Conservation (phyloP, 2,113 vertebrate species). For the Meleagris gallopavo region DNA sequence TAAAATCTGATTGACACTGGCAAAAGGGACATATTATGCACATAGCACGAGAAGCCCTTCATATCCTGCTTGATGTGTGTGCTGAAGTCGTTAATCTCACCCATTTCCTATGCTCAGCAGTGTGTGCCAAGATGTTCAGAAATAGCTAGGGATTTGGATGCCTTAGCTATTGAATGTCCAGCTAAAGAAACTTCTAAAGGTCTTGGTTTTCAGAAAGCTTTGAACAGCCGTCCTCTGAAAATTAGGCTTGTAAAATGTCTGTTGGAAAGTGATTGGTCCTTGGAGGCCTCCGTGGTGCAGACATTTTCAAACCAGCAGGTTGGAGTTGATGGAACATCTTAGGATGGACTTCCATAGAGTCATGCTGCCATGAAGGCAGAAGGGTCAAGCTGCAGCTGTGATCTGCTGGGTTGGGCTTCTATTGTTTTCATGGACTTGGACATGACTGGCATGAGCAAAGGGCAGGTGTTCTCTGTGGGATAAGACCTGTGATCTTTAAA, state of each 20-base stretch:
- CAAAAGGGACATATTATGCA: slow-evolving; percentile 43
- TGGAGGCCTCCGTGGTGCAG: not conserved
- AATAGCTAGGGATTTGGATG: slow-evolving; percentile 48
- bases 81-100: slow-evolving; percentile 44
- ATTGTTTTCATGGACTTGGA: not conserved
- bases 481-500: not conserved
- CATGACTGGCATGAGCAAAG: not conserved
- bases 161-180: slow-evolving; percentile 44
- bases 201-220: slow-evolving; percentile 51
- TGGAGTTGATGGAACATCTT: not conserved
- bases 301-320: not conserved
- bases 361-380: rapidly evolving
- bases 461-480: not conserved
- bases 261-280: not conserved
- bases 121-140: slow-evolving; percentile 58
- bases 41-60: slow-evolving; percentile 28
- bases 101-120: slow-evolving; percentile 42
- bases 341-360: not conserved
- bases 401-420: not conserved
- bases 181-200: slow-evolving; percentile 31
- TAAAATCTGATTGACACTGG: slow-evolving; percentile 51
- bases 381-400: not conserved
- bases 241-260: not conserved
- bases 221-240: not conserved
- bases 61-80: slow-evolving; percentile 31